These are phyloP conservation scores for Drosophila kanapiae DNA, from an alignment of 1,140 invertebrate genomes.

Conservation along the genomic window DNA sequence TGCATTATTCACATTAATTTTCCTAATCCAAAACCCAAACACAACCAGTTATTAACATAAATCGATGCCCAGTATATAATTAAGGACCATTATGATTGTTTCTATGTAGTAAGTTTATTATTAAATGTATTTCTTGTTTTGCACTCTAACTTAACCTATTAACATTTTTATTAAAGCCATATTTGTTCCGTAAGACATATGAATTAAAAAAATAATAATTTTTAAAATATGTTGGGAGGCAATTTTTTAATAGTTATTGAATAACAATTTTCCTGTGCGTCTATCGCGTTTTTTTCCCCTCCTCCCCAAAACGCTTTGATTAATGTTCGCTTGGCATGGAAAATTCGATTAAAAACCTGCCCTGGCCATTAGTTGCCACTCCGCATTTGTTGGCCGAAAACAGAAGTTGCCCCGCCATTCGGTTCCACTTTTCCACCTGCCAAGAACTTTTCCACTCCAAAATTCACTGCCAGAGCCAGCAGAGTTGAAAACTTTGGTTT, in stretches of 20 bases:
- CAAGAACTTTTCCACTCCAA: constrained; percentile 47
- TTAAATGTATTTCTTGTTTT: background rate
- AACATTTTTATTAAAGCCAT: background rate
- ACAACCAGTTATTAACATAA: constrained; percentile 10
- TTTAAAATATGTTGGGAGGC: background rate
- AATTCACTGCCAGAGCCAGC: constrained; percentile 37
- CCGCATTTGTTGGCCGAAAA: constrained; percentile 10
- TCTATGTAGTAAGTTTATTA: background rate
- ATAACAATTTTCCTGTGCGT: constrained; percentile 11
- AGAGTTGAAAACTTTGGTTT: constrained; percentile 35
- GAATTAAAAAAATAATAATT: no score
- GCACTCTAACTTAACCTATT: background rate
- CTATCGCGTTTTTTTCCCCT: background rate
- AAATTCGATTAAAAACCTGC: constrained; percentile 41
- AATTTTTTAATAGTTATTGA: constrained; percentile 7
- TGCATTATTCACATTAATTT: background rate
- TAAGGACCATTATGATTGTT: background rate
- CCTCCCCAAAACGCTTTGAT: background rate
- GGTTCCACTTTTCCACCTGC: constrained; percentile 20
- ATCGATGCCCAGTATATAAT: background rate
- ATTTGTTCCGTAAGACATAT: background rate
- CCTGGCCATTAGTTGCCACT: constrained; percentile 12
- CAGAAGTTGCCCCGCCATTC: background rate
- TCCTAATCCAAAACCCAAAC: background rate
- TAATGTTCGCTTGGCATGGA: constrained; percentile 29